A percentile compares a stretch with the other conserved stretches of the same genome.
Conservation (phyloP, 1,140 invertebrate genomes). For the Tigriopus japonicus region DNA sequence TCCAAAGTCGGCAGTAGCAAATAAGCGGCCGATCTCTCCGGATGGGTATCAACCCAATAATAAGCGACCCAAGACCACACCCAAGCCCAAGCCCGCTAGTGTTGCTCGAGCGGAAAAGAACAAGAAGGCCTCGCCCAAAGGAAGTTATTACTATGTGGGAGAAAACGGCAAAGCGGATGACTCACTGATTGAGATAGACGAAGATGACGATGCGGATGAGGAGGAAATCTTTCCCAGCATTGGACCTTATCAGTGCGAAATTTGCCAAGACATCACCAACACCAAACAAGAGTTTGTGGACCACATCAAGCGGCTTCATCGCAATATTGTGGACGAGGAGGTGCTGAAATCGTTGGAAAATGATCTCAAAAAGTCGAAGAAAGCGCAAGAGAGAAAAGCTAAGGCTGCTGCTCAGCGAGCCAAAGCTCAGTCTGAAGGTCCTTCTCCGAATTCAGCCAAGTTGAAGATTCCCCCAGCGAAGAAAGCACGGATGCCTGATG, state of each 20-base stretch:
- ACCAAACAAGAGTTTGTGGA: constrained; percentile 11
- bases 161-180: neutral
- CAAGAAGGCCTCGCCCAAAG: neutral
- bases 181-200: neutral
- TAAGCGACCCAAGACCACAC: neutral
- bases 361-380: neutral
- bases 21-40: too few species aligned
- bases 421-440: too few species aligned
- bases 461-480: too few species aligned
- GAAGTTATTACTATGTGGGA: neutral
- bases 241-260: constrained; percentile 12
- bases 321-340: constrained; percentile 8
- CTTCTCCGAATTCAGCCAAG: too few species aligned
- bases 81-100: neutral
- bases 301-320: constrained; percentile 9
- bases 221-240: constrained; percentile 1
- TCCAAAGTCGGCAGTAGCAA: neutral
- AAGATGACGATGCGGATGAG: neutral
- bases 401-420: too few species aligned
- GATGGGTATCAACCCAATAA: too few species aligned
- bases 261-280: constrained; percentile 8
- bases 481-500: too few species aligned
- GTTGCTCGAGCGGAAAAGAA: neutral
- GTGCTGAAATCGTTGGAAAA: constrained; percentile 2
- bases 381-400: too few species aligned